Percentiles rank a stretch among this genome's conserved stretches.
These are phyloP conservation scores for Enteromius fasciolatus DNA, from an alignment of 2,797 vertebrate species.

Conservation along the genomic window DNA sequence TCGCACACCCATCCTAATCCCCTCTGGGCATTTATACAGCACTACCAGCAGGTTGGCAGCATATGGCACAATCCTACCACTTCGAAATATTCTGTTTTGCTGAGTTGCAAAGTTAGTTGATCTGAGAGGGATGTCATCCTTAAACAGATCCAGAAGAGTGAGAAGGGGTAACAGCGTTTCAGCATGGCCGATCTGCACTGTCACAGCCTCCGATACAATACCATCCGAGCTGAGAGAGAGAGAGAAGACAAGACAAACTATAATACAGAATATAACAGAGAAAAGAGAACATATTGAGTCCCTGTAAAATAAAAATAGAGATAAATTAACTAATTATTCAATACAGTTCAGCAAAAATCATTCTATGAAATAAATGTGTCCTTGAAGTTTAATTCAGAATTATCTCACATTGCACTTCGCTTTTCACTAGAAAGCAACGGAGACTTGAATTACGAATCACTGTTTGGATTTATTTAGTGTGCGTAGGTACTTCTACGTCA, in stretches of 20 bases:
- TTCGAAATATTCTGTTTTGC: constrained; percentile 81
- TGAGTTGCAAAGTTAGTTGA: constrained; percentile 83
- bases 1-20: constrained; percentile 80
- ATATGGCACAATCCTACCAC: constrained; percentile 87
- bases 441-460: not conserved
- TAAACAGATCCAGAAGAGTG: constrained; percentile 92
- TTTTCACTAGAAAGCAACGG: not conserved
- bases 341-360: not conserved
- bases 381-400: not conserved
- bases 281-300: not conserved
- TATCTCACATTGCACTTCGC: constrained; percentile 7
- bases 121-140: constrained; percentile 77
- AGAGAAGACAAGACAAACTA: not conserved
- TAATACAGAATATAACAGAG: not conserved
- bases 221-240: constrained; percentile 74
- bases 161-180: constrained; percentile 93
- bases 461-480: not conserved
- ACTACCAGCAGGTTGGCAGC: constrained; percentile 88
- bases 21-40: constrained; percentile 87
- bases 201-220: constrained; percentile 82
- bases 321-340: not conserved
- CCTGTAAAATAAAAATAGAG: not conserved
- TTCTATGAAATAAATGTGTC: not conserved
- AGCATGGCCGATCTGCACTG: constrained; percentile 92
- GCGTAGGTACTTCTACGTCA: not conserved